A percentile compares a stretch with the other conserved stretches of the same genome.
Conservation (phyloP, 2,113 vertebrate species). For the Eonycteris spelaea region DNA sequence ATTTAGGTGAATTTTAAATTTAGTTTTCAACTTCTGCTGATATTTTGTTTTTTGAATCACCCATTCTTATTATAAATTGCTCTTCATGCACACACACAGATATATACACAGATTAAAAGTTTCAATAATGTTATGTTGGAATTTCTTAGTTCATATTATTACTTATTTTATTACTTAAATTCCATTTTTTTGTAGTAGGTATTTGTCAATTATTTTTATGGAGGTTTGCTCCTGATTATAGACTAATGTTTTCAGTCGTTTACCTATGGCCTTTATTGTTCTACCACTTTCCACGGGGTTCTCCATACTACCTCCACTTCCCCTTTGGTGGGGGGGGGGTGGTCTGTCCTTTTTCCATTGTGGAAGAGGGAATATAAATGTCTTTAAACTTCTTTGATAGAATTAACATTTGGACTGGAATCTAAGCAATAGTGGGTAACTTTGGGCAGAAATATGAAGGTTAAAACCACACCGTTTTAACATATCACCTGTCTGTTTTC, state of each 20-base stretch:
- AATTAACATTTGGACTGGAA: background rate
- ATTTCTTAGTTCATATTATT: background rate
- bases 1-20: background rate
- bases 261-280: background rate
- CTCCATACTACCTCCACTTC: background rate
- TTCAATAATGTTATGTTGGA: background rate
- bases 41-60: background rate
- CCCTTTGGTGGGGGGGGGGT: too few species aligned
- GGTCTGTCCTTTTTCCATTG: background rate
- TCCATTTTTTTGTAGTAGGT: background rate
- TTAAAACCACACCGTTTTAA: background rate
- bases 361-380: background rate
- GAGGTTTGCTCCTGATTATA: background rate
- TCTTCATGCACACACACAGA: background rate
- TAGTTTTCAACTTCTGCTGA: background rate
- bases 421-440: background rate
- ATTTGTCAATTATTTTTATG: background rate
- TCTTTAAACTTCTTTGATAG: background rate
- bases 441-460: background rate
- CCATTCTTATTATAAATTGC: background rate
- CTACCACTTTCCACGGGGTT: background rate
- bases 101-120: background rate
- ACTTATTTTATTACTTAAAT: background rate
- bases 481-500: background rate
- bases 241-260: background rate